phyloP scores from a whole-genome alignment of 2,797 vertebrate species.

The Hipposideros larvatus region DNA sequence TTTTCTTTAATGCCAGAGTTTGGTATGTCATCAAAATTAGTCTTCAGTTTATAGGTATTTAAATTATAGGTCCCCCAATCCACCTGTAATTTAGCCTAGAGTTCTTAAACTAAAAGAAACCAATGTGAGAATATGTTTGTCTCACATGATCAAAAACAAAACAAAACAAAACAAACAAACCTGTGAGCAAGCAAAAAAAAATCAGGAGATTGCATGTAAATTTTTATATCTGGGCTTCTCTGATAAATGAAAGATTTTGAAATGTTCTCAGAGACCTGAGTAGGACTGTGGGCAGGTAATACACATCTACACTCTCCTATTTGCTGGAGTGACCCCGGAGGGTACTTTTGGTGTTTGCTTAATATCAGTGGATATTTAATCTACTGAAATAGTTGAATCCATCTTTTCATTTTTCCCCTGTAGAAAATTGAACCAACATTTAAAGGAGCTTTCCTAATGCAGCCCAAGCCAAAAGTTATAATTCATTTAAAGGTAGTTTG shows the following conservation, averaged over 20 bases:
- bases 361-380: conserved; percentile 10
- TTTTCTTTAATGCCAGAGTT: neutral
- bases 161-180: neutral
- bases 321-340: neutral
- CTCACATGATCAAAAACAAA: neutral
- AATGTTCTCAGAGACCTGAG: neutral
- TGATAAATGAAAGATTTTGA: neutral
- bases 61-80: neutral
- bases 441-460: neutral
- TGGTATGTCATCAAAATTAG: neutral
- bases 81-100: neutral
- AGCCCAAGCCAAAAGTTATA: neutral
- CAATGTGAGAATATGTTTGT: neutral
- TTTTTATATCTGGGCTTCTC: neutral
- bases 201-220: neutral
- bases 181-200: neutral
- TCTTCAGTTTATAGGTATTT: neutral
- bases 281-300: too few species aligned
- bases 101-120: neutral
- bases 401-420: neutral
- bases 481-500: conserved; percentile 41
- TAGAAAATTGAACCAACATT: conserved; percentile 53
- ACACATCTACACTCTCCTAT: neutral
- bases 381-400: conserved; percentile 1
- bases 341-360: neutral